phyloP scores from a whole-genome alignment of 2,113 vertebrate species.

The Carassius gibelio region DNA sequence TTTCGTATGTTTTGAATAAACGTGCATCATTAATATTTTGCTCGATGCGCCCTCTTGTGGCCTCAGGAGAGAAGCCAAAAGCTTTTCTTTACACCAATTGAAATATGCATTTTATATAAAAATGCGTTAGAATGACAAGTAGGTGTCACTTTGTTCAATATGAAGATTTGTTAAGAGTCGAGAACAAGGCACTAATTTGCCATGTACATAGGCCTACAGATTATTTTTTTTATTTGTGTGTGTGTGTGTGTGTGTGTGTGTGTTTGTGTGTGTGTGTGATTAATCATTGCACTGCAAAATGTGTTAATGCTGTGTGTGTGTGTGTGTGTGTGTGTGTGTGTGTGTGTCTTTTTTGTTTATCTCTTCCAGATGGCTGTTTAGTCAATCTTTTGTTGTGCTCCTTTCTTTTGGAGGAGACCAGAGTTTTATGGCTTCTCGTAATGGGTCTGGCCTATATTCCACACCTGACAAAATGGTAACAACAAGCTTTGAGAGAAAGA shows the following conservation, averaged over 20 bases:
- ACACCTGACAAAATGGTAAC: slow-evolving; percentile 25
- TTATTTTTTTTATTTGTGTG: no score
- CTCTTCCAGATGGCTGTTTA: slow-evolving; percentile 54
- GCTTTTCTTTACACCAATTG: no score
- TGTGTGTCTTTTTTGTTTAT: slow-evolving; percentile 36
- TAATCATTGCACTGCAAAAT: neutral
- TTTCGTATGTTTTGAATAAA: no score
- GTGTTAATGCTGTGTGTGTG: neutral
- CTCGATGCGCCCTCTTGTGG: no score
- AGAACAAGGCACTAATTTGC: neutral
- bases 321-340: neutral
- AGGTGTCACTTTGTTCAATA: slow-evolving; percentile 28
- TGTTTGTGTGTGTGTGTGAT: neutral
- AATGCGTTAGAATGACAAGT: neutral
- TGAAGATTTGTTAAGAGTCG: neutral
- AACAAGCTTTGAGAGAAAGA: slow-evolving; percentile 33
- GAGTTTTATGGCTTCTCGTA: slow-evolving; percentile 50
- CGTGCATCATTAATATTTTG: no score
- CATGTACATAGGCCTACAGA: neutral
- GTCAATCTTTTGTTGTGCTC: slow-evolving; percentile 51
- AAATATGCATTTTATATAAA: no score
- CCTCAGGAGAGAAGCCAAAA: no score
- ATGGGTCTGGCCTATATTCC: slow-evolving; percentile 39
- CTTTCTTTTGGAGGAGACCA: slow-evolving; percentile 39
- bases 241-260: no score